Evolutionary conservation across 2,113 vertebrate genomes (phyloP).

Genomic region (Zosterops borbonicus): DNA sequence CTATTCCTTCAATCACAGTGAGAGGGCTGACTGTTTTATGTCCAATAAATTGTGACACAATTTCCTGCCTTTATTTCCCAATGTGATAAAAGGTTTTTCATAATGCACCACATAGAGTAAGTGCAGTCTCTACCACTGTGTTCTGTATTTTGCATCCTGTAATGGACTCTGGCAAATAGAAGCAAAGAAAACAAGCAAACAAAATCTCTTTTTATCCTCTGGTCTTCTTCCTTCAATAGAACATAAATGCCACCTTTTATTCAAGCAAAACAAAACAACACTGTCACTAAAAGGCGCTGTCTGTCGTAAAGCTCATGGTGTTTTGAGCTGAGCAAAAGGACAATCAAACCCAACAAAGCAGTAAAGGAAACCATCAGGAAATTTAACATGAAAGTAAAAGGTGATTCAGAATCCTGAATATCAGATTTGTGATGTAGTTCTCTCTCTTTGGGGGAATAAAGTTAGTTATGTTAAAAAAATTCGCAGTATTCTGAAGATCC

Average conservation of each 20-base stretch:
- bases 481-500: background rate
- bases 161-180: background rate
- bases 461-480: background rate
- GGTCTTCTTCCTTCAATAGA: background rate
- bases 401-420: background rate
- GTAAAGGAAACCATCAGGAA: background rate
- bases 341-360: background rate
- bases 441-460: background rate
- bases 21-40: background rate
- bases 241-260: background rate
- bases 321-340: background rate
- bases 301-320: background rate
- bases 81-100: slow-evolving; percentile 38
- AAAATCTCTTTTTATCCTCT: background rate
- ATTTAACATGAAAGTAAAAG: slow-evolving; percentile 11
- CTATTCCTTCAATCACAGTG: background rate
- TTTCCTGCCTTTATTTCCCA: slow-evolving; percentile 2
- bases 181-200: background rate
- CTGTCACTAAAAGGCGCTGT: background rate
- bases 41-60: background rate
- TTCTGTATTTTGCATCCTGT: background rate
- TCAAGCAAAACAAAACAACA: slow-evolving; percentile 24
- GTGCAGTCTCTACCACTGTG: background rate
- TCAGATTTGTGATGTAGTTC: background rate
- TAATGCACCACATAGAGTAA: background rate